Evolutionary conservation across 2,888 invertebrate genomes (phyloP), one percentile per base, ranked within the genome.

Genomic region (Drosophila paracracens): DNA sequence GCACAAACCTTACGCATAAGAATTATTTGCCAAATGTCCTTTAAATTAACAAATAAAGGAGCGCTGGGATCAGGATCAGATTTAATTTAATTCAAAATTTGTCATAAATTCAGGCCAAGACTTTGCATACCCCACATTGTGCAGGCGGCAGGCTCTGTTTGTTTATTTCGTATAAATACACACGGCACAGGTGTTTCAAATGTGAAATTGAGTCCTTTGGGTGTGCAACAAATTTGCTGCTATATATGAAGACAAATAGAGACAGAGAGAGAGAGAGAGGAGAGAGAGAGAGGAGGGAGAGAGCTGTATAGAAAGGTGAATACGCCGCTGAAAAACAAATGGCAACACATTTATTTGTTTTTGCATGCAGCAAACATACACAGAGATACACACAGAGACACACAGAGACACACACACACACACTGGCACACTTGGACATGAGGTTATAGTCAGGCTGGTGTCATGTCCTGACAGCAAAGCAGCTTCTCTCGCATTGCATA

Each of bases 141-240:
- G 50, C 21, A 46, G 7, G 10, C 21, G 25, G 50, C 21, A 38
- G 7, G 10, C 21, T 35, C 18, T 18, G 50, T 51, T 63, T 66
- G 50, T 51, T 63, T 63, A 58, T 68, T 40, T 56, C 70, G 78
- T 75, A 75, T 79, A 54, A 57, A 61, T 51, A 70, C 50, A 67
- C n/a, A 67, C 21, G 69, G 57, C 84, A 59, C 84, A 84, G 82
- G 84, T 84, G 84, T 72, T 71, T 74, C 54, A 58, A 78, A 87
- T 76, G 78, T 67, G 73, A 78, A 80, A 80, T 78, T 59, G 68
- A 82, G 76, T 76, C 87, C 84, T 80, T 63, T 70, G 84, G 74
- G 87, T 82, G 60, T 66, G 67, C 73, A 72, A 52, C 72, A 78
- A 82, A 84, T 83, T 81, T 61, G 56, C 66, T 64, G 68, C 58